Evolutionary conservation across 2,113 vertebrate genomes (phyloP).

Genomic region (Apteryx owenii): DNA sequence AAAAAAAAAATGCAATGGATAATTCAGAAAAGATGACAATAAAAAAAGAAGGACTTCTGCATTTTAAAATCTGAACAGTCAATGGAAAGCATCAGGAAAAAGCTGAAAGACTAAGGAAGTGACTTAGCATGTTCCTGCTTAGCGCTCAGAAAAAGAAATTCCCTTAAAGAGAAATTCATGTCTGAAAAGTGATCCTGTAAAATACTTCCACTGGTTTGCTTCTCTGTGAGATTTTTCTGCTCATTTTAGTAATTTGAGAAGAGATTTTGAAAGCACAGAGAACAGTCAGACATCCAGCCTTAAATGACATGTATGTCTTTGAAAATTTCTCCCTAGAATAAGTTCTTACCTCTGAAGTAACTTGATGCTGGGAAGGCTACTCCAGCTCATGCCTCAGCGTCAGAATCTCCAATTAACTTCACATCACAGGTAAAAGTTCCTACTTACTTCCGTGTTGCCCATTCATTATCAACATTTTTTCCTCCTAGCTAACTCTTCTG

Average conservation of each 20-base stretch:
- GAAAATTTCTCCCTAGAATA: background rate
- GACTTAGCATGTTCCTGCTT: background rate
- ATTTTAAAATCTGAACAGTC: background rate
- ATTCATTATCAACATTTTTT: background rate
- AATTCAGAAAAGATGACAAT: background rate
- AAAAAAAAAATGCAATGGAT: accelerated
- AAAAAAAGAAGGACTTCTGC: background rate
- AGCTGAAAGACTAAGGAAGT: background rate
- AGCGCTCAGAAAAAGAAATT: background rate
- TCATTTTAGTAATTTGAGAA: background rate
- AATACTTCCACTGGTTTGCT: background rate
- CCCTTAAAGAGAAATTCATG: background rate
- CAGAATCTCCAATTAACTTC: background rate
- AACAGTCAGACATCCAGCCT: background rate
- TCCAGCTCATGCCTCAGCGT: background rate
- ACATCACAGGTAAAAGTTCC: background rate
- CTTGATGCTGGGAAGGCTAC: background rate
- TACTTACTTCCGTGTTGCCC: background rate
- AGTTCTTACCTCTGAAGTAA: background rate
- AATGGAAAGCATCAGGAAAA: background rate
- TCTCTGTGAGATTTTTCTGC: background rate
- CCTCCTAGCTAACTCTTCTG: background rate
- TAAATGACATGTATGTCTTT: background rate
- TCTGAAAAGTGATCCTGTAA: background rate
- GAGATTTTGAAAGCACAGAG: background rate